Evolutionary conservation across 35 echinoderm and acorn worm species (phyloP).

Genomic region (Heliocidaris erythrogramma): DNA sequence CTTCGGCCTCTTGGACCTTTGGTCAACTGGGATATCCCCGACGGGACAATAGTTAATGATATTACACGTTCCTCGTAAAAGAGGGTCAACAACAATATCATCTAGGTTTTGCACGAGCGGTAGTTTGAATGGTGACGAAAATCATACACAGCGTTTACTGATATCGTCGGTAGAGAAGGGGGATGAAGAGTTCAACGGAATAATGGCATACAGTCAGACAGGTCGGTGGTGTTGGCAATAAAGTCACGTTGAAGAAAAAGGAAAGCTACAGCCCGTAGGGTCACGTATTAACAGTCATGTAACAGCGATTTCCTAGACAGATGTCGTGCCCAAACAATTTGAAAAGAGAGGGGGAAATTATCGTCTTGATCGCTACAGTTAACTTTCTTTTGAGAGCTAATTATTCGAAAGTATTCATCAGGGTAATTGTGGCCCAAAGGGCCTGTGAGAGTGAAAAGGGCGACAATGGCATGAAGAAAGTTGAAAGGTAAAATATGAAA

Average conservation of each 20-base stretch:
- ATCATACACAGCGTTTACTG: neutral
- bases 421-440: conserved; percentile 28
- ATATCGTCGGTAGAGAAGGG: neutral
- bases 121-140: neutral
- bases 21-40: no score
- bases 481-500: neutral
- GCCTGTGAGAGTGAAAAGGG: neutral
- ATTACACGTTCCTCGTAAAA: no score
- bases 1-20: no score
- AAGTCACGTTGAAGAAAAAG: neutral
- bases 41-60: no score
- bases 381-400: conserved; percentile 28
- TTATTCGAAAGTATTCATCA: conserved; percentile 35
- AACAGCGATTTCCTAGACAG: conserved; percentile 27
- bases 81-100: no score
- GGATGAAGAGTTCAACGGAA: neutral
- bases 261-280: neutral
- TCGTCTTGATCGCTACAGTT: conserved; percentile 39
- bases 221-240: neutral
- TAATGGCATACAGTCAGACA: neutral
- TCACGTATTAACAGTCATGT: conserved; percentile 3
- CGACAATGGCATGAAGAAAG: neutral
- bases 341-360: conserved; percentile 33
- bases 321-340: conserved; percentile 18
- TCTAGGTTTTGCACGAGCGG: no score